Evolutionary conservation across 2,888 invertebrate genomes (phyloP), one percentile per base, ranked within the genome.

Genomic region (Phorcus lineatus): DNA sequence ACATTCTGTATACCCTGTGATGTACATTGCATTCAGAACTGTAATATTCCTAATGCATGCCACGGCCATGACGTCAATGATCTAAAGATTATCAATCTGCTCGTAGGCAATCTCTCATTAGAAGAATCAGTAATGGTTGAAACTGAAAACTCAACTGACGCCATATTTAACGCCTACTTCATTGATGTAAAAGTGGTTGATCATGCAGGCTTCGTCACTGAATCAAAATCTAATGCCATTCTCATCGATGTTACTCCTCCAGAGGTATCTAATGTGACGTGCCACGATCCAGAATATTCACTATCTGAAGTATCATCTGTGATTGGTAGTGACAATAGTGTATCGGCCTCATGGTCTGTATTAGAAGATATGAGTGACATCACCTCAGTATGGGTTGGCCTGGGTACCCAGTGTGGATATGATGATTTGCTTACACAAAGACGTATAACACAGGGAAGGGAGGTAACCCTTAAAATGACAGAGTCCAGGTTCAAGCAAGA

Each of bases 181-280:
- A 47, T 87, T 0, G 86, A 85, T 66, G 81, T 87, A 0, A 85
- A 84, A 77, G 79, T 85, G 0, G 81, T 86, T 0, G 87, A 87
- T 66, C 86, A 83, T 81, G 87, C 88, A 19, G 88, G 88, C 16
- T 57, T 83, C 62, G 80, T 80, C 67, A 82, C 85, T 0, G 11
- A 81, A 6, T 83, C 80, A 9, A 80, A 80, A 67, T 88, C 88
- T 0, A 83, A 86, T 22, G 87, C 80, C 11, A 81, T 89, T 13
- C 83, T 86, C 74, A 77, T 88, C 7, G 89, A 89, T 76, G 77
- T 80, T 0, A 85, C 88, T 6, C 87, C 88, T 11, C 87, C 89
- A 13, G 31, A 31, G 9, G 81, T 84, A 57, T 81, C 82, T 1
- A 86, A 83, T 62, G 83, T 89, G n/a, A 82, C 81, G 74, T 89